Conservation (phyloP, 2,797 vertebrate species). For the Sebastes ruberrimus region DNA sequence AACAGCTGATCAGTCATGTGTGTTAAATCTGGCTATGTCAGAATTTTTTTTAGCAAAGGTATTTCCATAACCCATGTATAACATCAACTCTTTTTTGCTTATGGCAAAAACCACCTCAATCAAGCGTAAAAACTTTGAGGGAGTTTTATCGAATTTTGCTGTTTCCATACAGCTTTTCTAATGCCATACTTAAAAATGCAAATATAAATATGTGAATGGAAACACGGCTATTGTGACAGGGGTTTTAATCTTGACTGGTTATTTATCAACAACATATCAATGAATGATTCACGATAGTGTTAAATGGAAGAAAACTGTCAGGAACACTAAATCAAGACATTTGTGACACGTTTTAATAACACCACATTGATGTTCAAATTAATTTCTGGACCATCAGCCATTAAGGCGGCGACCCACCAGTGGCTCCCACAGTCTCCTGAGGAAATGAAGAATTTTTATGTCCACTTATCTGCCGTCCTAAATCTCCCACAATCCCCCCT, state of each 20-base stretch:
- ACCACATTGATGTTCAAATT: slow-evolving; percentile 8
- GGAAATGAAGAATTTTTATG: slow-evolving; percentile 36
- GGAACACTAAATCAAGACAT: slow-evolving; percentile 18
- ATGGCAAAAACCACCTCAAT: neutral
- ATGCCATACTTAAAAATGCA: neutral
- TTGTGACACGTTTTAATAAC: neutral
- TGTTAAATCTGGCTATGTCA: neutral
- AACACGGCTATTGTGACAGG: neutral
- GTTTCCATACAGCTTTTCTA: neutral
- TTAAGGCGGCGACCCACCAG: slow-evolving; percentile 3
- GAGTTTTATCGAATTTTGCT: neutral
- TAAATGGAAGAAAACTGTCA: neutral
- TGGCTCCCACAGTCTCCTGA: slow-evolving; percentile 8
- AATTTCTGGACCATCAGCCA: neutral
- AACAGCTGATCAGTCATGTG: too few relatives aligned
- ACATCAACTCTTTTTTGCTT: too few relatives aligned
- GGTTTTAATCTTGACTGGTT: neutral
- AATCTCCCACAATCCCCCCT: slow-evolving; percentile 46
- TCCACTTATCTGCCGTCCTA: slow-evolving; percentile 40
- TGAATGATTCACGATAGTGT: neutral
- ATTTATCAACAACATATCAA: slow-evolving; percentile 7
- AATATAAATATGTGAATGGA: too few relatives aligned
- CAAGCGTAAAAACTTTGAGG: neutral
- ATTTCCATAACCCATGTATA: neutral
- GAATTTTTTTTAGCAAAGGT: neutral